phyloP scores from a whole-genome alignment of 2,888 invertebrate genomes.

The Julus scandinavius region DNA sequence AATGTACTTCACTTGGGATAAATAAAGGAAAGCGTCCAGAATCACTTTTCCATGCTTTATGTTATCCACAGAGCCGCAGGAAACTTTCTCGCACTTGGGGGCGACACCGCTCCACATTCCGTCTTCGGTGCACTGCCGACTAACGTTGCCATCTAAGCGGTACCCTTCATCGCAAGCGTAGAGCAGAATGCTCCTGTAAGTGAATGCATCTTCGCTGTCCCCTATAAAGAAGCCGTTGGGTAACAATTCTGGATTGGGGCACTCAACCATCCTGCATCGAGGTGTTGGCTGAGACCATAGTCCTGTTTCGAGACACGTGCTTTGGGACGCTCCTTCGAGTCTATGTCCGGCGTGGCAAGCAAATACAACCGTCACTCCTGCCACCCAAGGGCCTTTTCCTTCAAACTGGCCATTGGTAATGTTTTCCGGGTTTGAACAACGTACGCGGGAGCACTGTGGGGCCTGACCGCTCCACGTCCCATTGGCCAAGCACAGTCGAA shows the following conservation, averaged over 20 bases:
- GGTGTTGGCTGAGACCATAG: slow-evolving; percentile 63
- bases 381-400: slow-evolving; percentile 24
- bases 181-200: slow-evolving; percentile 55
- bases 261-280: slow-evolving; percentile 62
- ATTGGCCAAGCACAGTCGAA: slow-evolving; percentile 47
- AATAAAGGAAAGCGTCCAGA: slow-evolving; percentile 53
- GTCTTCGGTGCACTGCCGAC: slow-evolving; percentile 61
- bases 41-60: slow-evolving; percentile 58
- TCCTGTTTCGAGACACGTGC: slow-evolving; percentile 62
- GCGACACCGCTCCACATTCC: slow-evolving; percentile 62
- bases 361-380: slow-evolving; percentile 50
- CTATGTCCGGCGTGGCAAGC: slow-evolving; percentile 57
- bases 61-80: slow-evolving; percentile 59
- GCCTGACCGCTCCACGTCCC: slow-evolving; percentile 52
- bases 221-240: slow-evolving; percentile 60
- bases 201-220: slow-evolving; percentile 54
- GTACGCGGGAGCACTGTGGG: slow-evolving; percentile 51
- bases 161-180: slow-evolving; percentile 63
- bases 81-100: slow-evolving; percentile 60
- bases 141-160: slow-evolving; percentile 61
- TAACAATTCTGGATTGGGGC: slow-evolving; percentile 61
- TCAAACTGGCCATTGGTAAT: slow-evolving; percentile 14
- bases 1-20: slow-evolving; percentile 59
- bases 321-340: slow-evolving; percentile 59
- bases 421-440: slow-evolving; percentile 31